Base-by-base conservation (phyloP, 2,888 invertebrate genomes). In the Eupithecia centaureata region DNA sequence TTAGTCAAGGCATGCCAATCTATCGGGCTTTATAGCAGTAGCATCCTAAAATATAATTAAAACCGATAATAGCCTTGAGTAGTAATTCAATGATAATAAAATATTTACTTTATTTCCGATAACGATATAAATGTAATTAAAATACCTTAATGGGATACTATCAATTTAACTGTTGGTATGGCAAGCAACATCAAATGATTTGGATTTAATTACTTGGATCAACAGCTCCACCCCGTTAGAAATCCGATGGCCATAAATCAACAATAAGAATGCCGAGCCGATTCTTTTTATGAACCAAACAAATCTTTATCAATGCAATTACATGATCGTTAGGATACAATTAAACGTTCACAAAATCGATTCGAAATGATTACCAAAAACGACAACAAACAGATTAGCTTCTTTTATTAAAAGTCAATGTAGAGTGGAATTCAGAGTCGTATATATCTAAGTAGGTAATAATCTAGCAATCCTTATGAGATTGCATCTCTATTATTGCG, bases 241-340 rank as follows among this genome's bases (percentile, higher is more conserved):
- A 83, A 85, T 84, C 82, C 85, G 82, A 81, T 79, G 80, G 77
- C 82, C 86, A 83, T 90, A 89, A 90, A 90, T 90, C 89, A 91
- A 86, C 78, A 82, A 86, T 86, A 90, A 88, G 87, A 88, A 88
- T 81, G 81, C 82, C 74, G 80, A 82, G 82, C 81, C 80, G 80
- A 52, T 13, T 82, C 77, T 82, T 82, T 82, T 82, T 84, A 88
- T 88, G 86, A 88, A 82, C 81, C 82, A 86, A 89, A 90, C 90
- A 89, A 90, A 90, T 86, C 85, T 89, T 90, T 89, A 91, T 91
- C 86, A 87, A 87, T 81, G 82, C 88, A 89, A 91, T 92, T 92
- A 91, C 91, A 91, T 76, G 88, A 88, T 89, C 86, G 89, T 90
- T 90, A 90, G 84, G 76, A 74, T 83, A 83, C 82, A 83, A 85